phyloP scores from a whole-genome alignment of 2,113 vertebrate species.

The Okapia johnstoni region DNA sequence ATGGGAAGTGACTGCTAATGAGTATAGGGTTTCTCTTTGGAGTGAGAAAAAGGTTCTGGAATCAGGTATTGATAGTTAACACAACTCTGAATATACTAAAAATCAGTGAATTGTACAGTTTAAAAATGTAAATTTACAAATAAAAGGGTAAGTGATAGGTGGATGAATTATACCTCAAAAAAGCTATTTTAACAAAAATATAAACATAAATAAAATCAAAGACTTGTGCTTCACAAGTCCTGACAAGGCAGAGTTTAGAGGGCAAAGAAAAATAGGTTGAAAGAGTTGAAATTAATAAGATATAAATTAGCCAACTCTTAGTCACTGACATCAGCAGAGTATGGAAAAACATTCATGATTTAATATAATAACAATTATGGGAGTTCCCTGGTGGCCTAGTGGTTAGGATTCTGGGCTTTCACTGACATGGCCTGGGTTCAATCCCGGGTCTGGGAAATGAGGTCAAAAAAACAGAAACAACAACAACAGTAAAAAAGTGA shows the following conservation, averaged over 20 bases:
- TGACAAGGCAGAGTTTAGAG: neutral
- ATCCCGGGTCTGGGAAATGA: neutral
- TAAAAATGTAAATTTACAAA: neutral
- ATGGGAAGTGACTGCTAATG: neutral
- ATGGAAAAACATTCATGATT: neutral
- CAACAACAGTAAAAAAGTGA: neutral
- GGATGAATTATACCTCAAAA: conserved; percentile 10
- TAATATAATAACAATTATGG: neutral
- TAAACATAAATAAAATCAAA: conserved; percentile 19
- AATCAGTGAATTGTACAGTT: neutral
- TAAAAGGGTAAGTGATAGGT: neutral
- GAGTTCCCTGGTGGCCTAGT: neutral
- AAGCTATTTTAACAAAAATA: conserved; percentile 23
- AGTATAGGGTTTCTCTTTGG: neutral
- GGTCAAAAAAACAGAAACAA: neutral
- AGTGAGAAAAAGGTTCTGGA: neutral
- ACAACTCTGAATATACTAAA: neutral
- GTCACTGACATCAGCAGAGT: neutral
- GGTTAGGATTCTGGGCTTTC: neutral
- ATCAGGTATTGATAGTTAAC: neutral
- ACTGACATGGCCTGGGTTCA: neutral
- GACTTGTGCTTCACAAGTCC: conserved; percentile 4
- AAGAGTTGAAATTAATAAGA: conserved; percentile 33
- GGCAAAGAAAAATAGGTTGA: neutral
- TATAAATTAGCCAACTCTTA: neutral